Percentiles rank a stretch among this genome's conserved stretches.
Evolutionary conservation across 2,797 vertebrate species (phyloP).

Genomic region (Melanotaenia parkinsoni): DNA sequence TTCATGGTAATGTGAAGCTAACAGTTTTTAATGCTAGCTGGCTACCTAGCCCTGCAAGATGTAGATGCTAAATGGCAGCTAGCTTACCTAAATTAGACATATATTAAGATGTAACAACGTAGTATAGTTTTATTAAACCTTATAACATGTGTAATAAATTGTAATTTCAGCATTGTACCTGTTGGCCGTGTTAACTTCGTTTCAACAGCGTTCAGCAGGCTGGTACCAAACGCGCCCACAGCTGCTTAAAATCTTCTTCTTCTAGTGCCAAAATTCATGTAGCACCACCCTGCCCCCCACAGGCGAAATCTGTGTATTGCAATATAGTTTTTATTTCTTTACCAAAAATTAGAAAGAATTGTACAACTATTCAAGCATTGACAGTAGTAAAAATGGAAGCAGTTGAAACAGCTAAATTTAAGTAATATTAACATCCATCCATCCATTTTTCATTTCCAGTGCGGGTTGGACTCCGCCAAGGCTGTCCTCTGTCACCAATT

Average conservation of each 20-base stretch:
- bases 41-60: conserved; percentile 35
- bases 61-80: conserved; percentile 27
- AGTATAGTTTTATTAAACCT: rapidly evolving
- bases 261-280: not conserved
- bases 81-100: not conserved
- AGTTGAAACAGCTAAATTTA: too few relatives aligned
- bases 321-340: not conserved
- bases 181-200: not conserved
- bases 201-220: not conserved
- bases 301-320: not conserved
- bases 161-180: conserved; percentile 34
- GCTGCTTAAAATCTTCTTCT: conserved; percentile 57
- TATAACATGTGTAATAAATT: not conserved
- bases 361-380: too few relatives aligned
- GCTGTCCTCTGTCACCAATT: too few relatives aligned
- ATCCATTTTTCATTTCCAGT: too few relatives aligned
- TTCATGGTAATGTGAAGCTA: conserved; percentile 6
- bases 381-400: too few relatives aligned
- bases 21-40: conserved; percentile 33
- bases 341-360: too few relatives aligned
- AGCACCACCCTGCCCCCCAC: not conserved
- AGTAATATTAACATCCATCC: too few relatives aligned
- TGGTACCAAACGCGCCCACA: conserved; percentile 51
- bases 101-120: not conserved
- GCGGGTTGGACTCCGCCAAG: too few relatives aligned